phyloP scores from a whole-genome alignment of 2,113 vertebrate species.

The Tupaia chinensis region DNA sequence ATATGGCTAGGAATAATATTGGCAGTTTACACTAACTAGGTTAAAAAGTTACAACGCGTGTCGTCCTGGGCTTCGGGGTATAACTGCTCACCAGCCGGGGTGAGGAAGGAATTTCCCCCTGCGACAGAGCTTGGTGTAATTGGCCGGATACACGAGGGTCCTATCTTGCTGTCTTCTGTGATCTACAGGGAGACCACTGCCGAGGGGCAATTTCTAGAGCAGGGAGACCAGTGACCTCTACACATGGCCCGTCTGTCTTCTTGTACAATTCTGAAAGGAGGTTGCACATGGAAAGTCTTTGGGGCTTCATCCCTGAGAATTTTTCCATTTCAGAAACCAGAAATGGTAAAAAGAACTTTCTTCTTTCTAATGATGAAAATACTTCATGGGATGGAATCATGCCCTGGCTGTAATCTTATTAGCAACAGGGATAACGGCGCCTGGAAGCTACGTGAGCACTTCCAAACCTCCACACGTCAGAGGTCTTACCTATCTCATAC shows the following conservation, averaged over 20 bases:
- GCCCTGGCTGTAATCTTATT: neutral
- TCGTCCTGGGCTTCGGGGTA: constrained; percentile 70
- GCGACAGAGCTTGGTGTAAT: constrained; percentile 30
- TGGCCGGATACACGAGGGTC: constrained; percentile 50
- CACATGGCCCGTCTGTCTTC: neutral
- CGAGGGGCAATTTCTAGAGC: neutral
- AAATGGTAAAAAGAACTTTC: constrained; percentile 19
- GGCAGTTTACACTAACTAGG: constrained; percentile 76
- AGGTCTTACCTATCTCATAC: too few species aligned
- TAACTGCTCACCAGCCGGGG: constrained; percentile 73
- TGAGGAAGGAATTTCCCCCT: constrained; percentile 67
- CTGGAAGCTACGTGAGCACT: neutral
- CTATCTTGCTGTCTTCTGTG: constrained; percentile 22
- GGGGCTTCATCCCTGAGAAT: neutral
- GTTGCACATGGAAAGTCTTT: neutral
- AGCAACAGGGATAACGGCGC: neutral
- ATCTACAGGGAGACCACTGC: constrained; percentile 10
- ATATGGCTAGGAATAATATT: constrained; percentile 72
- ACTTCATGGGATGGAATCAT: neutral
- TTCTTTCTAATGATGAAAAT: constrained; percentile 13
- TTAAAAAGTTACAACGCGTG: constrained; percentile 83
- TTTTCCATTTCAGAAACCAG: constrained; percentile 17
- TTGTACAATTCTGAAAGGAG: neutral
- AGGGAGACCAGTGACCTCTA: neutral
- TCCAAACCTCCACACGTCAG: neutral